Base-by-base conservation (phyloP, 2,797 vertebrate species). In the Rousettus madagascariensis region DNA sequence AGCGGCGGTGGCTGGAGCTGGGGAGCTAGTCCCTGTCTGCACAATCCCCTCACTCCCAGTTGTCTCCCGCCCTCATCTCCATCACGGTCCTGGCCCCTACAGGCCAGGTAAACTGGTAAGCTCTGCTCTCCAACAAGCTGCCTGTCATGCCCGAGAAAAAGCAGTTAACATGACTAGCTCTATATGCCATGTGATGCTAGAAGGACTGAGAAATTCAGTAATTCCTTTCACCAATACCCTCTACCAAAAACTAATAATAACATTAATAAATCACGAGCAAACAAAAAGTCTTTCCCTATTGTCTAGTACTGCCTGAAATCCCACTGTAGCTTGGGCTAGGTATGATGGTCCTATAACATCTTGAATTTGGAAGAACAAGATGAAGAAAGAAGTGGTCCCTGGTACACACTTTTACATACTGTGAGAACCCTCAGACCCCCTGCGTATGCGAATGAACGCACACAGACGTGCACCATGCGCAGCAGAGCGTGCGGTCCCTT, bases 311-410 rank as follows among this genome's bases (percentile, higher is more conserved):
- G 9, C 85, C 51, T 59, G 26, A 65, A 91, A 92, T n/a, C n/a
- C 26, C 59, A 59, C n/a, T 30, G 17, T 30, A 20, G 33, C 36
- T 28, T 55, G 28, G 26, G 19, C 74, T 83, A 53, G 74, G 41
- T 59, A 33, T 4, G 65, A 7, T 30, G 36, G n/a, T 51, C 30
- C 41, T 74, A 61, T 72, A 43, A 53, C 15, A 36, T 75, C 36
- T 91, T 68, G n/a, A 20, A 89, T 57, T 65, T 43, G 72, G 33
- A 78, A 91, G 46, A 91, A 15, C 80, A 88, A 19, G 13, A 38
- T 28, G 19, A 49, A 93, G 49, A 55, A 86, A 59, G 69, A 57
- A 94, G 68, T 12, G 30, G 26, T 15, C 63, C 59, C 24, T 20
- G 33, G 28, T 6, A 24, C 38, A 49, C 12, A 43, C 2, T 61